A percentile compares a stretch with the other conserved stretches of the same genome.
phyloP scores from a whole-genome alignment of 2,797 vertebrate species.

The Paedocypris micromegethes region DNA sequence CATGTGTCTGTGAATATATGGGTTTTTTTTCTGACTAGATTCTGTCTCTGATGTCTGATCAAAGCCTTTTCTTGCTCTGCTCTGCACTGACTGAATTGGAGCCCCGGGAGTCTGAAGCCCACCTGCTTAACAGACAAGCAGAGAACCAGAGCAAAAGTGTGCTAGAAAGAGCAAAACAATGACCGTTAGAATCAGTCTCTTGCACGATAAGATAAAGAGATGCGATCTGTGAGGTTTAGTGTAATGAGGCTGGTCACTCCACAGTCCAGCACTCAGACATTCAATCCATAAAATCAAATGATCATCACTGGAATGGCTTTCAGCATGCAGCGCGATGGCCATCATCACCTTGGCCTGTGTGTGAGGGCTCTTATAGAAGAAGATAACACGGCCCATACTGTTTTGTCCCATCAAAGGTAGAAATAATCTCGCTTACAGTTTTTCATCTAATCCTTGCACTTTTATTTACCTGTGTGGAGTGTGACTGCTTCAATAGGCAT shows the following conservation, averaged over 20 bases:
- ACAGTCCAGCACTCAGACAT: not conserved
- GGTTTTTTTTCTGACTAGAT: constrained; percentile 36
- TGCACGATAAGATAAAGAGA: not conserved
- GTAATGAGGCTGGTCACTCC: constrained; percentile 7
- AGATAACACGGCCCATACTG: not conserved
- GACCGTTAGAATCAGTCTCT: not conserved
- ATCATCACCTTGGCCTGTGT: constrained; percentile 1
- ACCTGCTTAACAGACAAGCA: constrained; percentile 33
- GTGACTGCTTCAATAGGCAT: constrained; percentile 28
- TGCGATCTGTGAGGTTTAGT: constrained; percentile 5
- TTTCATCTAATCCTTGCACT: constrained; percentile 9
- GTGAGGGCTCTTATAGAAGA: not conserved
- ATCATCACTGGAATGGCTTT: constrained; percentile 6
- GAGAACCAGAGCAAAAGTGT: constrained; percentile 6
- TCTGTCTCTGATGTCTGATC: constrained; percentile 43
- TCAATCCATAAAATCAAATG: constrained; percentile 20
- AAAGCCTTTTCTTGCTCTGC: constrained; percentile 37
- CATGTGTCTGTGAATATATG: constrained; percentile 7
- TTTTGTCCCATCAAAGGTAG: too few species aligned
- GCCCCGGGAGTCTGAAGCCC: constrained; percentile 39
- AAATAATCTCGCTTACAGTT: not conserved
- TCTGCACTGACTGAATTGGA: constrained; percentile 32
- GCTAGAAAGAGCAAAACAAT: constrained; percentile 27
- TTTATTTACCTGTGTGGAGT: constrained; percentile 48
- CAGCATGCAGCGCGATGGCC: not conserved